Conservation (phyloP, 2,113 vertebrate species). For the Azemiops feae region DNA sequence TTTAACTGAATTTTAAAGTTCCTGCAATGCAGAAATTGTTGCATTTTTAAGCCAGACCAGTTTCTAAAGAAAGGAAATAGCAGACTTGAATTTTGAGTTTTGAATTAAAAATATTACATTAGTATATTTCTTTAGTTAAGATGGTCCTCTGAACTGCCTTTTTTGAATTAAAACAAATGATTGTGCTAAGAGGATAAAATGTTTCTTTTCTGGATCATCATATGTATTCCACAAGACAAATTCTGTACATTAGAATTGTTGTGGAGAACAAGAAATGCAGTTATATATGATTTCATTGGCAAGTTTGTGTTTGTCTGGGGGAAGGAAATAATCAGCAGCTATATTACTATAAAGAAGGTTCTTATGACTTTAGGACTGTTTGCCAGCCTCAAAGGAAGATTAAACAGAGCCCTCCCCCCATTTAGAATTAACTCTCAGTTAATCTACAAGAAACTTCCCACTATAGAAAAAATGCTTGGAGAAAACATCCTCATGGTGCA, state of each 20-base stretch:
- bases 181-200: not conserved
- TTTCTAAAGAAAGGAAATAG: not conserved
- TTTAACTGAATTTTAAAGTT: not conserved
- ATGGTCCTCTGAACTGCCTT: not conserved
- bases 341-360: not conserved
- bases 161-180: not conserved
- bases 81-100: not conserved
- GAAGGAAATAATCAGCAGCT: not conserved
- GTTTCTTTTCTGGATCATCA: not conserved
- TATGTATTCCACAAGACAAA: not conserved
- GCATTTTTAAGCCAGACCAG: not conserved
- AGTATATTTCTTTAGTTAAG: not conserved
- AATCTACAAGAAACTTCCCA: not conserved
- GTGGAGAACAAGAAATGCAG: not conserved
- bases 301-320: not conserved
- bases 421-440: not conserved
- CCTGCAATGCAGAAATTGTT: not conserved
- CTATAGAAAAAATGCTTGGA: not conserved
- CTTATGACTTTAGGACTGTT: not conserved
- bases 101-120: constrained; percentile 1
- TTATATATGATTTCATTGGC: not conserved
- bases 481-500: not conserved
- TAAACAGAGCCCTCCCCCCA: not conserved
- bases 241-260: not conserved
- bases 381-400: not conserved